Evolutionary conservation across 2,797 vertebrate species (phyloP), one percentile per base, ranked within the genome.

Genomic region (Sebastes taczanowskii): DNA sequence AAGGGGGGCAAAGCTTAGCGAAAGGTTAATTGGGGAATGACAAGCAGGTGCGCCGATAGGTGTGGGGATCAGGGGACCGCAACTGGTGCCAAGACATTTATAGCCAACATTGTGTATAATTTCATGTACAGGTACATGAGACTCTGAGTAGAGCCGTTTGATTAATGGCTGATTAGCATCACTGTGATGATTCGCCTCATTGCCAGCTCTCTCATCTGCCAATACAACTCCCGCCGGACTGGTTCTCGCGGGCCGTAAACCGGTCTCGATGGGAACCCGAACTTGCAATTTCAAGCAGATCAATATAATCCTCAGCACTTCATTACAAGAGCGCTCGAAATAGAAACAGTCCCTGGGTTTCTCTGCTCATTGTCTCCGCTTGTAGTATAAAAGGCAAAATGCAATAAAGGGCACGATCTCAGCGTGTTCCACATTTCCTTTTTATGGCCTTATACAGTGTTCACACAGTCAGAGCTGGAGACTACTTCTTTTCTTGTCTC

Each of bases 291-390:
- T 81, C 63, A 63, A 66, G 34, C 20, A 25, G 76, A 90, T 92
- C 87, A 74, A 86, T 91, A 78, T 77, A 78, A 83, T 83, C 83
- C 87, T 38, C 68, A 4, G 42, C 27, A 71, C 63, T 86, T 89
- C 80, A 81, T 90, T 82, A 74, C 63, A 11, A 46, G 55, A 6
- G 55, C 3, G 59, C 59, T 71, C 23, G 60, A 77, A 84, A 87
- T 73, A 82, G 88, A 89, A 83, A 64, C 78, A 67, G 62, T 25
- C 74, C 13, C 71, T 55, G 42, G 71, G 59, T 86, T 86, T 78
- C 53, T 59, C 49, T 42, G 52, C 71, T 64, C 70, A 63, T 68
- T 62, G 46, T 71, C 29, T 27, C 16, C 53, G 10, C 16, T 34
- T 81, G 71, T 32, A 62, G 30, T 13, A 4, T 20, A 70, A 72